Percentiles rank a stretch among this genome's conserved stretches.
Evolutionary conservation across 2,797 vertebrate genomes (phyloP).

Genomic region (Chiroxiphia lanceolata): DNA sequence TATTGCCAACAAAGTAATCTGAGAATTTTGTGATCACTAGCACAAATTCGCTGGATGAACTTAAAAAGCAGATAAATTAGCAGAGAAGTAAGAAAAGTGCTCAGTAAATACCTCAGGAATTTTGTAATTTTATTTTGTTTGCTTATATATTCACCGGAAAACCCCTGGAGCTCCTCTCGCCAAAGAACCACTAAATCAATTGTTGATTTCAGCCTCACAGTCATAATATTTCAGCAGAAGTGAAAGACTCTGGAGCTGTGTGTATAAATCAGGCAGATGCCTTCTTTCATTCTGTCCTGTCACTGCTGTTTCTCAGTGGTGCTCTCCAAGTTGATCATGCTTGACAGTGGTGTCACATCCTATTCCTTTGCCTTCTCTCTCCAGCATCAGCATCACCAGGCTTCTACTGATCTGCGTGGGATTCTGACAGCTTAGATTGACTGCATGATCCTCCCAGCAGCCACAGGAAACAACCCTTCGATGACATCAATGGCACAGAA

Average conservation of each 20-base stretch:
- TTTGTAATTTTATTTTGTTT: neutral
- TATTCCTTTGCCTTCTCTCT: neutral
- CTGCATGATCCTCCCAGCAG: neutral
- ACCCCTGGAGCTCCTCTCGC: neutral
- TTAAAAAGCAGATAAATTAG: neutral
- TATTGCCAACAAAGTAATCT: neutral
- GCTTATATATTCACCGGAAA: conserved; percentile 3
- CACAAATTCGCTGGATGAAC: neutral
- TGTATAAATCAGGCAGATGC: neutral
- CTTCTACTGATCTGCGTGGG: neutral
- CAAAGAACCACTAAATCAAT: neutral
- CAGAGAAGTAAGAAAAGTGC: neutral
- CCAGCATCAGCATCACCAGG: neutral
- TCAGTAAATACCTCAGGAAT: neutral
- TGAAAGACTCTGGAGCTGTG: neutral
- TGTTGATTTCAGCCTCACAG: neutral
- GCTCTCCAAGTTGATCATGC: neutral
- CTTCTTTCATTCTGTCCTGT: neutral
- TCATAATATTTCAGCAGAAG: neutral
- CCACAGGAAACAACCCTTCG: neutral
- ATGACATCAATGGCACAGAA: neutral
- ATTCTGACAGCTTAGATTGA: neutral
- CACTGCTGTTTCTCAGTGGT: neutral
- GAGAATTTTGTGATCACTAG: neutral
- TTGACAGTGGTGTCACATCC: neutral